Conservation (phyloP, 1,140 invertebrate genomes). For the Nautilus pompilius region DNA sequence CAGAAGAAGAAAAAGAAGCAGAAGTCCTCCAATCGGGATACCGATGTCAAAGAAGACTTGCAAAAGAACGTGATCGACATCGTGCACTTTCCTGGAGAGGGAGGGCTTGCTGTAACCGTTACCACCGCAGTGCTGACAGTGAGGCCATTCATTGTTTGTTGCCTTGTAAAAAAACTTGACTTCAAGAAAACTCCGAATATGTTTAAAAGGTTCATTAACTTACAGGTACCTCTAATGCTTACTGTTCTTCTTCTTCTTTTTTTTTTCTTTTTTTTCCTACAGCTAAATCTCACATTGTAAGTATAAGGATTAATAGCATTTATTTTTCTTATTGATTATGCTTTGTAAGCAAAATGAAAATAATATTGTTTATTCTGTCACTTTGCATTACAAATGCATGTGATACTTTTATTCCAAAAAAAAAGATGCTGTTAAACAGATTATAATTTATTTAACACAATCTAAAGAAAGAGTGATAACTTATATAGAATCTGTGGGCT, state of each 20-base stretch:
- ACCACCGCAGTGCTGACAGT: conserved; percentile 61
- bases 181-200: conserved; percentile 61
- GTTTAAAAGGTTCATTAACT: conserved; percentile 75
- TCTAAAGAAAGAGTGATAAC: too few species aligned
- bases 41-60: conserved; percentile 29
- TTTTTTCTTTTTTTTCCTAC: conserved; percentile 5
- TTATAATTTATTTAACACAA: too few species aligned
- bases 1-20: conserved; percentile 32
- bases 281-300: too few species aligned
- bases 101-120: conserved; percentile 60
- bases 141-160: conserved; percentile 71
- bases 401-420: too few species aligned
- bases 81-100: conserved; percentile 60
- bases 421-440: too few species aligned
- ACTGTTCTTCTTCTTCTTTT: not conserved
- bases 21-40: conserved; percentile 27
- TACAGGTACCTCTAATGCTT: conserved; percentile 61
- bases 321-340: too few species aligned
- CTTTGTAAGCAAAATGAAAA: too few species aligned
- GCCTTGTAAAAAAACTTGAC: conserved; percentile 66
- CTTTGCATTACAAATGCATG: too few species aligned
- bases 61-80: conserved; percentile 53
- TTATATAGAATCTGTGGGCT: too few species aligned
- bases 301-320: too few species aligned
- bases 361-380: too few species aligned